Conservation (phyloP, 2,888 invertebrate species). For the Hoplodrina blanda region DNA sequence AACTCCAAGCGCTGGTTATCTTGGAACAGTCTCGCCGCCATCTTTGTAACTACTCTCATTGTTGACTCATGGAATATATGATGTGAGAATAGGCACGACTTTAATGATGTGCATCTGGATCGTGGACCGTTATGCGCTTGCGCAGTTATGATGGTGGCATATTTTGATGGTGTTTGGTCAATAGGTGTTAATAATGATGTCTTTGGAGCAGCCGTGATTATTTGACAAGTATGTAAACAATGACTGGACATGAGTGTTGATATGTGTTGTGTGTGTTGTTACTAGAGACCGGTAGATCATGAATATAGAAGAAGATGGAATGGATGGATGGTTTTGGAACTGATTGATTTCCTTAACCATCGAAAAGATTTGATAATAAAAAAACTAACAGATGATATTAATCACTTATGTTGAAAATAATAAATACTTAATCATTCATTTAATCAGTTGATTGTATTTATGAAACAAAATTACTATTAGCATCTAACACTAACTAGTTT, state of each 20-base stretch:
- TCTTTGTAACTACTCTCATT: conserved; percentile 34
- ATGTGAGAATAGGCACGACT: conserved; percentile 65
- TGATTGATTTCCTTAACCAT: no score
- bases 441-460: no score
- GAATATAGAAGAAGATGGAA: neutral
- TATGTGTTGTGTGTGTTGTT: no score
- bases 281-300: neutral
- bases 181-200: conserved; percentile 13
- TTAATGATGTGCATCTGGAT: conserved; percentile 49
- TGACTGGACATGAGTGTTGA: neutral
- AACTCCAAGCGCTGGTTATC: conserved; percentile 40
- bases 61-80: conserved; percentile 58
- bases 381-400: neutral
- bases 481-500: no score
- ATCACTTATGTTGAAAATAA: neutral
- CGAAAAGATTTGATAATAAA: neutral
- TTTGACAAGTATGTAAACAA: neutral
- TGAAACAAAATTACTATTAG: no score
- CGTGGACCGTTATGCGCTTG: conserved; percentile 38
- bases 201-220: neutral
- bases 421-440: no score
- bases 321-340: neutral
- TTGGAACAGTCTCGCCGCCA: conserved; percentile 8
- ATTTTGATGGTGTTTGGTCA: conserved; percentile 42
- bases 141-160: conserved; percentile 42